Base-by-base conservation (phyloP, 2,888 invertebrate species). In the Stegana nigrithorax region DNA sequence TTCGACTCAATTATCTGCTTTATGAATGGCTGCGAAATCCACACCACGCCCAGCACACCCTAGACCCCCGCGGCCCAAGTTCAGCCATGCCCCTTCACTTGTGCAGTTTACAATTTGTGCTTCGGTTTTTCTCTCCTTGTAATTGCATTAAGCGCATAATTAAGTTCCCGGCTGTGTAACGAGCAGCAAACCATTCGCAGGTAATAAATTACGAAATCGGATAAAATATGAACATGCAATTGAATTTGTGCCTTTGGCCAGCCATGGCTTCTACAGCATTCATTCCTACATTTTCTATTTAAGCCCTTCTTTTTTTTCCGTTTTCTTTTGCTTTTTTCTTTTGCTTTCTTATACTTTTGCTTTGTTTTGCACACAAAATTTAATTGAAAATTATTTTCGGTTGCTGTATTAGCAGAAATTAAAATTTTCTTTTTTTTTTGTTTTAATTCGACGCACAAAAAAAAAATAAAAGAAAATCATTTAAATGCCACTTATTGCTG, bases 131-230 rank as follows among this genome's bases (percentile, higher is more conserved):
- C 71, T 64, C 69, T 71, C 58, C 60, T 63, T 61, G 73, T 73
- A 79, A 76, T 76, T 75, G 68, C 67, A 70, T 76, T 76, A 76
- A 75, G 72, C 67, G 75, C 72, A 77, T 79, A 76, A 76, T 76
- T 76, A 78, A 78, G 78, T 75, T 75, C 69, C 67, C 67, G 42
- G 36, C 47, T 45, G 27, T 51, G 51, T 51, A 51, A 51, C 51
- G 29, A 29, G 21, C 53, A 21, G 32, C n/a, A 36, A 36, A 32
- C 53, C 53, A 55, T 55, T 55, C 36, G 12, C 53, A 55, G 53
- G 53, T 55, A 55, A 55, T 55, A 55, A 55, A 55, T 55, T 55
- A 55, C 53, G 32, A 55, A 55, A 19, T 55, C 53, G 53, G 21
- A 55, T 55, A 29, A 55, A 55, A 55, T 55, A 55, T 55, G 53